phyloP scores from a whole-genome alignment of 2,113 vertebrate genomes.

The Centrocercus urophasianus region DNA sequence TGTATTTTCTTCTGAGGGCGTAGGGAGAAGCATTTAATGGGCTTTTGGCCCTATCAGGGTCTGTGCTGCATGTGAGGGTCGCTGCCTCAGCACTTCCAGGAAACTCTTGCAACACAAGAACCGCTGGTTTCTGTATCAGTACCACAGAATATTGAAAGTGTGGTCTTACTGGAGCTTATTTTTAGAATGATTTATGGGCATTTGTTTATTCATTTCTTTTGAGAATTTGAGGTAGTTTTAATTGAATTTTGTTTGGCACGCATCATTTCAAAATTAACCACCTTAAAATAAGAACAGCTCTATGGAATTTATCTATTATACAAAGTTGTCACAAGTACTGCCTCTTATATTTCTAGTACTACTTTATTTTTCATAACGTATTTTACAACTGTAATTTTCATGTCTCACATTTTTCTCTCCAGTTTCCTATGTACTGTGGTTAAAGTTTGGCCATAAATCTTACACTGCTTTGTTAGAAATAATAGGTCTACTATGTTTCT shows the following conservation, averaged over 20 bases:
- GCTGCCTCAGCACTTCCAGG: neutral
- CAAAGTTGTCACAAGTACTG: neutral
- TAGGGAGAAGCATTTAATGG: neutral
- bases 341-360: neutral
- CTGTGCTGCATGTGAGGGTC: accelerated
- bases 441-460: constrained; percentile 40
- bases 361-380: neutral
- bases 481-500: constrained; percentile 7
- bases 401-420: constrained; percentile 6
- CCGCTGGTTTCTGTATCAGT: neutral
- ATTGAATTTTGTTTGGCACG: neutral
- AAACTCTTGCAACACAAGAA: neutral
- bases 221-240: neutral
- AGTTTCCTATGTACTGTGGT: neutral
- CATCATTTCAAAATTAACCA: neutral
- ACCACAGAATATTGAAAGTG: neutral
- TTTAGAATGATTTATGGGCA: neutral
- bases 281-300: neutral
- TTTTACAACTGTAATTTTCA: constrained; percentile 35
- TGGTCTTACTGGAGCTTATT: neutral
- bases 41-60: neutral
- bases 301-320: neutral
- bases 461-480: constrained; percentile 5
- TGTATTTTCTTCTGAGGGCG: neutral
- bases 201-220: neutral